Base-by-base conservation (phyloP, 2,797 vertebrate species). In the Chrysocyon brachyurus region DNA sequence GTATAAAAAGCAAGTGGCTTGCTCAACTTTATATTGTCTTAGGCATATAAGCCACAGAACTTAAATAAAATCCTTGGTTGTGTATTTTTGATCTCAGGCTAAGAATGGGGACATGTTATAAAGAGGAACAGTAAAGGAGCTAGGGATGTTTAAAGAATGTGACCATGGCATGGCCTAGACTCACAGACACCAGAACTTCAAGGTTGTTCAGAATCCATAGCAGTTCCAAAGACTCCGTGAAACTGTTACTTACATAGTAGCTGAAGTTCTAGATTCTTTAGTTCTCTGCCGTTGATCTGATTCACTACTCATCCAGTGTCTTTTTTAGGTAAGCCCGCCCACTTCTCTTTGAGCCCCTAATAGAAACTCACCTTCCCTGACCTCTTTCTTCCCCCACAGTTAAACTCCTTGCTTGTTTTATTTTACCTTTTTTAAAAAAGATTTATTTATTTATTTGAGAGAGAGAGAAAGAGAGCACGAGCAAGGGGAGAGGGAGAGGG, bases 51-150 rank as follows among this genome's bases (percentile, higher is more conserved):
- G 49, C 77, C 52, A 59, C 52, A 90, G 91, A 78, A 64, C 82
- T 59, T 78, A 31, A 63, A 26, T 81, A 46, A 89, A 77, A 90
- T 89, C 26, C 56, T 82, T 33, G 54, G 49, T 56, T 61, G 85
- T 4, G 12, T 84, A 75, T 89, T 68, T 95, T 90, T 84, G 81
- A 91, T 87, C 22, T 85, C 12, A 26, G 46, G 56, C 36, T 97
- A 66, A 82, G 40, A 77, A 26, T 9, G 36, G 28, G n/a, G 57
- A 9, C 9, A n/a, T 3, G 8, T 31, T 70, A 31, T 49, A 81
- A 91, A 96, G 94, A 64, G 36, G 63, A 59, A 12, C 28, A 66
- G 21, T 40, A 66, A 75, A 49, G 57, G 59, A 28, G 31, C 11
- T 21, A 68, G 52, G 36, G 81, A 64, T 28, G 3, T 28, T 19